Evolutionary conservation across 2,113 vertebrate species (phyloP).

Genomic region (Crotalus viridis): DNA sequence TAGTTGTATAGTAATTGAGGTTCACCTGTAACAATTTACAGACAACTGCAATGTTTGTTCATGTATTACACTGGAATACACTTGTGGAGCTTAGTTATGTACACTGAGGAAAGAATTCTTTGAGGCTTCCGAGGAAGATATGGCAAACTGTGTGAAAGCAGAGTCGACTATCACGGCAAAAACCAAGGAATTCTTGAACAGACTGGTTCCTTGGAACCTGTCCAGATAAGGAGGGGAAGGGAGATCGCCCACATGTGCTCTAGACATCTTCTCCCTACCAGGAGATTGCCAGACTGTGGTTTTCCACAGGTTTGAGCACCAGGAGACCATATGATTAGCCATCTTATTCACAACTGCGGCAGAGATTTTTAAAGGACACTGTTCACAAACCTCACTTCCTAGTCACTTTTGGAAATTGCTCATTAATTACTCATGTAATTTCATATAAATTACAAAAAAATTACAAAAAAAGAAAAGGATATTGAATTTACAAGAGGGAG

Average conservation of each 20-base stretch:
- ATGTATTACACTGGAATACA: neutral
- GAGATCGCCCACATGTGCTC: neutral
- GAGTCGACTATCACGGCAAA: neutral
- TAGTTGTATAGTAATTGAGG: neutral
- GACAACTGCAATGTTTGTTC: neutral
- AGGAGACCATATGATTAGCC: neutral
- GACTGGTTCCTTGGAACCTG: neutral
- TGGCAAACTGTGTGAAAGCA: neutral
- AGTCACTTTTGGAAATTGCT: neutral
- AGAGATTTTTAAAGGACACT: neutral
- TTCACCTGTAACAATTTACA: neutral
- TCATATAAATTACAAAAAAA: neutral
- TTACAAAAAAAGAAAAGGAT: neutral
- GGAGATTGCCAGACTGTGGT: neutral
- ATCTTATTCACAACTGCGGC: neutral
- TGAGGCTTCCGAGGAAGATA: neutral
- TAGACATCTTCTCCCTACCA: neutral
- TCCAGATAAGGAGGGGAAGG: neutral
- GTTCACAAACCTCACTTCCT: neutral
- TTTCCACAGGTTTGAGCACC: neutral
- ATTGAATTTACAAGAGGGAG: neutral
- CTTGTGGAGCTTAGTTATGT: neutral
- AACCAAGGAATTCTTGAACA: neutral
- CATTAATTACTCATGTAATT: neutral
- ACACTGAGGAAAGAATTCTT: neutral